These are phyloP conservation scores for Metalampra italica DNA, from an alignment of 2,888 invertebrate species.

Conservation along the genomic window DNA sequence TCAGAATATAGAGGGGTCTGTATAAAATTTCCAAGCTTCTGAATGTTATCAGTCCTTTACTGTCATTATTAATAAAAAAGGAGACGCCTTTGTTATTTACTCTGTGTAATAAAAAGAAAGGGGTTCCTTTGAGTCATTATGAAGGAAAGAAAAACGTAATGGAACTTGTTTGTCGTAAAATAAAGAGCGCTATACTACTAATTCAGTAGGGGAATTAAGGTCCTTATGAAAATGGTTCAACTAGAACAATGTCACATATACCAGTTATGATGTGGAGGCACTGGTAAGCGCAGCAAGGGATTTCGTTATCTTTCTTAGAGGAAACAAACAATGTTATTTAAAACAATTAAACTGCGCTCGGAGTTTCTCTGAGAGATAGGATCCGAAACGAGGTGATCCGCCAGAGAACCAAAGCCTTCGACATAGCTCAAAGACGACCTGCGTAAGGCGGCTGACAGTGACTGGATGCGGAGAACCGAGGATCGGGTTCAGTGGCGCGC, in stretches of 20 bases:
- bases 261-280: too few species aligned
- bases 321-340: too few species aligned
- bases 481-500: too few species aligned
- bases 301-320: too few species aligned
- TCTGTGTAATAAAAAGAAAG: slow-evolving; percentile 13
- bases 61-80: slow-evolving; percentile 35
- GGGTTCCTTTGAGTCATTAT: background rate
- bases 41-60: slow-evolving; percentile 20
- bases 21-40: slow-evolving; percentile 1
- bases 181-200: background rate
- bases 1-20: background rate
- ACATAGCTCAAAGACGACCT: too few species aligned
- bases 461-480: too few species aligned
- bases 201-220: background rate
- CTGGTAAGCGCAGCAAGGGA: too few species aligned
- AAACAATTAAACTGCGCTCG: too few species aligned
- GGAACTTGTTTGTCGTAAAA: background rate
- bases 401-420: too few species aligned
- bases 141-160: background rate
- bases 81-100: slow-evolving; percentile 9
- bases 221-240: background rate
- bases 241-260: background rate
- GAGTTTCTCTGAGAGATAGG: too few species aligned
- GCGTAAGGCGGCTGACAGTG: too few species aligned
- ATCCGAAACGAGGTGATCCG: too few species aligned